Evolutionary conservation across 2,113 vertebrate genomes (phyloP), one percentile per base, ranked within the genome.

Genomic region (Misgurnus mizolepis): DNA sequence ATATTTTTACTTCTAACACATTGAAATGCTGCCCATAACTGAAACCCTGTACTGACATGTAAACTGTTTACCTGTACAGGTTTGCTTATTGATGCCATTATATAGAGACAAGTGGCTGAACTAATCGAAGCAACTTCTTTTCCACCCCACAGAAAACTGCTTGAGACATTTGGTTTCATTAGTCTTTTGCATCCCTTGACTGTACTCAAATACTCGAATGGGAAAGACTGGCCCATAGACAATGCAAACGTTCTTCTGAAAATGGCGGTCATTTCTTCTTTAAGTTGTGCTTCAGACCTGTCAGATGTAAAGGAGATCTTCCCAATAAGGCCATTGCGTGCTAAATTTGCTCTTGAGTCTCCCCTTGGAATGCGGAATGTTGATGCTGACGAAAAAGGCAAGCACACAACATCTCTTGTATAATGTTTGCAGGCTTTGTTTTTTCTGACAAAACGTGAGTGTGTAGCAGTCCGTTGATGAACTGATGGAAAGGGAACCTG

Each of bases 201-300:
- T 49, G 53, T 58, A 55, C 72, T 75, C 72, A 75, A 75, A 61
- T 56, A 75, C 72, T 75, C 17, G 58, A 60, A 75, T 41, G 72
- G 72, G 15, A 6, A 61, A 11, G 58, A 73, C 72, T 75, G 53
- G 53, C 53, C 15, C 27, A 27, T 39, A 56, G 50, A n/a, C 53
- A 8, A 60, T 17, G 22, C 27, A 75, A 75, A 60, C 58, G 72
- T 27, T 58, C n/a, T 27, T 60, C 55, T 75, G 55, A 60, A 75
- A 22, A 75, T 39, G 22, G 70, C 70, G 5, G 70, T 53, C 10
- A 73, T 14, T 50, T 73, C 70, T 45, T 12, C 53, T 15, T 45
- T 55, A 15, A 73, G 45, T 73, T 73, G 45, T 47, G 47, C 34
- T 49, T 73, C 47, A 55, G 70, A 55, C 47, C 70, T 55, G 27